A percentile compares a stretch with the other conserved stretches of the same genome.
These are phyloP conservation scores for Grapholita molesta DNA, from an alignment of 1,140 invertebrate genomes.

Conservation along the genomic window DNA sequence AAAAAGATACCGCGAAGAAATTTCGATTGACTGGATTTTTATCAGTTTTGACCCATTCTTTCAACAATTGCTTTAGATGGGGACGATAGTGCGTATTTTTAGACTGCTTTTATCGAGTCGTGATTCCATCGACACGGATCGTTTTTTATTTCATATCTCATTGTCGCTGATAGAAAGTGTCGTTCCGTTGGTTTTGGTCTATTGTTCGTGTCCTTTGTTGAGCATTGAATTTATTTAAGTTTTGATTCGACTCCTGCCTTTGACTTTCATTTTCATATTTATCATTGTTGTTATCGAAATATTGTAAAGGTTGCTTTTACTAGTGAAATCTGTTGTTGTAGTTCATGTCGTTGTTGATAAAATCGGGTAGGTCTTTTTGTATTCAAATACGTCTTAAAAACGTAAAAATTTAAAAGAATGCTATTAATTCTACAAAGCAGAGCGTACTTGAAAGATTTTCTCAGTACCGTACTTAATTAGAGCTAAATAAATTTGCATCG, in stretches of 20 bases:
- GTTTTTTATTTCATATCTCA: constrained; percentile 53
- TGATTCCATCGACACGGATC: constrained; percentile 51
- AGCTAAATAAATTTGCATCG: background rate
- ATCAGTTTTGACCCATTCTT: constrained; percentile 16
- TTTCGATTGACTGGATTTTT: background rate
- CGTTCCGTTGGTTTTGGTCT: constrained; percentile 19
- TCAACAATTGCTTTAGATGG: constrained; percentile 7
- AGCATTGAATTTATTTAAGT: constrained; percentile 19
- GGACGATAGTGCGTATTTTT: constrained; percentile 11
- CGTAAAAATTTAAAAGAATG: no score
- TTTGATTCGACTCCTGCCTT: background rate
- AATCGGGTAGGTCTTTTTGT: background rate
- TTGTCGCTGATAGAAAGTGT: constrained; percentile 33
- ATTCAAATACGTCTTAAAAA: background rate
- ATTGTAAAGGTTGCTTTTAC: background rate
- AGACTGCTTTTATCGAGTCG: constrained; percentile 33
- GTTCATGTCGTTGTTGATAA: background rate
- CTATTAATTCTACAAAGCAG: no score
- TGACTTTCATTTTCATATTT: constrained; percentile 3
- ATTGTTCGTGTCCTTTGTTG: constrained; percentile 42
- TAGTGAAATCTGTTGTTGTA: background rate
- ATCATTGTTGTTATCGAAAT: constrained; percentile 2
- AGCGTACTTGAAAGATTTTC: no score
- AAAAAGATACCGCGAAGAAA: constrained; percentile 15
- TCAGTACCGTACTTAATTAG: background rate